Conservation (phyloP, 1,140 invertebrate genomes). For the Anagrus nilaparvatae region DNA sequence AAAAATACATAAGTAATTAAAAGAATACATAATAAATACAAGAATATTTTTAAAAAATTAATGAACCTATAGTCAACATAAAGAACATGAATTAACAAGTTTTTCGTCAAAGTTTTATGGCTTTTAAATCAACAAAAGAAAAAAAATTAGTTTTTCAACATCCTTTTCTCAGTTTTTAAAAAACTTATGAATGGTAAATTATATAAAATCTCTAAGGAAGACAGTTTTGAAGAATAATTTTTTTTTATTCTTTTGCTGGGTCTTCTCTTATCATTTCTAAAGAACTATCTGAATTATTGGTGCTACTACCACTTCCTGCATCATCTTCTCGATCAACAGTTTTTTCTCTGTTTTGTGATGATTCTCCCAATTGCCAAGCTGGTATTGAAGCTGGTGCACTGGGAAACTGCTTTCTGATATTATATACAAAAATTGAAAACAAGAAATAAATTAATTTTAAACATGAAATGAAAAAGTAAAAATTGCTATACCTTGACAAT, state of each 20-base stretch:
- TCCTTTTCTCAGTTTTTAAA: too few species aligned
- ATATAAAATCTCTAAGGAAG: too few species aligned
- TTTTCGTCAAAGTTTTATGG: too few species aligned
- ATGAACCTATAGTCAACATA: too few species aligned
- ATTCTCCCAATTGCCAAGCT: conserved; percentile 55
- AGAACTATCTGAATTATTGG: conserved; percentile 42
- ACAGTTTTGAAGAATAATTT: too few species aligned
- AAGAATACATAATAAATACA: too few species aligned
- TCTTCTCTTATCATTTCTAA: conserved; percentile 42
- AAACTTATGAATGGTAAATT: too few species aligned
- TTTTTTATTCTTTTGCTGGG: conserved; percentile 36
- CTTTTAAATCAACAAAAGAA: too few species aligned
- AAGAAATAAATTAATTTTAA: conserved; percentile 1
- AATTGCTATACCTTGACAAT: conserved; percentile 54
- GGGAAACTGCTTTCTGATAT: conserved; percentile 61
- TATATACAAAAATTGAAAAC: conserved; percentile 17
- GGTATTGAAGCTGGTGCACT: conserved; percentile 63
- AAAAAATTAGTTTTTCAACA: too few species aligned
- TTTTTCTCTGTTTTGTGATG: conserved; percentile 33
- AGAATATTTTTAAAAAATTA: too few species aligned
- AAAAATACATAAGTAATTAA: too few species aligned
- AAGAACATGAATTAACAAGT: too few species aligned
- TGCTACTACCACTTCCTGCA: conserved; percentile 40
- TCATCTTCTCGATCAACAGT: conserved; percentile 36
- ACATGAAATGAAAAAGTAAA: not conserved